Base-by-base conservation (phyloP, 1,140 invertebrate species). In the Pissodes strobi region DNA sequence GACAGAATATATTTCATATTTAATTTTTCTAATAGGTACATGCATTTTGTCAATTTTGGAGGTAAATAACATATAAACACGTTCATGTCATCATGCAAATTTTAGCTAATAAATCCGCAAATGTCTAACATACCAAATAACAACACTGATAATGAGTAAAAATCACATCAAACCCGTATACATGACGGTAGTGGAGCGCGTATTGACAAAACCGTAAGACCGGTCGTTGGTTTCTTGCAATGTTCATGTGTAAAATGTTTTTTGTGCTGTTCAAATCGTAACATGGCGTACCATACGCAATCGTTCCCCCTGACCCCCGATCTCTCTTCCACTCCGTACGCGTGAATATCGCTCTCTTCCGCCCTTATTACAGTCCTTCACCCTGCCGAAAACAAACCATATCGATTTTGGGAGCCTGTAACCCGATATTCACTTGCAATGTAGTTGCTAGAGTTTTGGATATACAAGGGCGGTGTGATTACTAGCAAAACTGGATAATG, bases 221-320 rank as follows among this genome's bases (percentile, higher is more conserved):
- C 48, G 39, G 34, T 39, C 25, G 34, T 25, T 8, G 17, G n/a
- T 22, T 57, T 41, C 51, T 61, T 45, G 65, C 67, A 70, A 72
- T 66, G 70, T 72, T 72, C 68, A 74, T 73, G 71, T 73, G 70
- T 72, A 72, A 73, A 69, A 66, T 67, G 64, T 69, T 71, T 72
- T 72, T 69, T 64, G 43, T 43, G 66, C 52, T 53, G 49, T 70
- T 69, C 34, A 73, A 74, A 70, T 72, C 71, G 74, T 76, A 74
- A 73, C 72, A 76, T 69, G 67, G 69, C 74, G 74, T 76, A 76
- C 74, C 74, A 76, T 73, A 74, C 71, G 70, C 73, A 72, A 55
- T 71, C 60, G 39, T 51, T 27, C 45, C 71, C 67, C 69, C 58
- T 56, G 51, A 65, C 64, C 49, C 53, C 65, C 61, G 38, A 55